Conservation (phyloP, 2,113 vertebrate genomes). For the Variabilichromis moorii region DNA sequence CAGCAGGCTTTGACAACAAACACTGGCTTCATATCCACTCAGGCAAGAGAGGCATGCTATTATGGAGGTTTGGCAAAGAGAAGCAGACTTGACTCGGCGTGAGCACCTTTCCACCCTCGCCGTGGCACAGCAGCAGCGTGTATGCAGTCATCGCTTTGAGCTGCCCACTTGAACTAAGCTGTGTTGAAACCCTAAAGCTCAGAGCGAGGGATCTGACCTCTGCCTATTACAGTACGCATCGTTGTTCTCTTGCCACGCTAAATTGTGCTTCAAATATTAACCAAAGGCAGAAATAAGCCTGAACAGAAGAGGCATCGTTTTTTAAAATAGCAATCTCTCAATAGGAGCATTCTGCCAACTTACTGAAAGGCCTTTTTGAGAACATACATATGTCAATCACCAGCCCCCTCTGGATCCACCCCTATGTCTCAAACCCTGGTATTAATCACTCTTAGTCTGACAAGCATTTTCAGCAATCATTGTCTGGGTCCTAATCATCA, state of each 20-base stretch:
- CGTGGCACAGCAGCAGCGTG: background rate
- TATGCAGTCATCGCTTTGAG: background rate
- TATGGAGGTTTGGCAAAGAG: background rate
- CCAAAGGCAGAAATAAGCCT: constrained; percentile 25
- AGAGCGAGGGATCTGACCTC: constrained; percentile 14
- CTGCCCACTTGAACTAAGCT: background rate
- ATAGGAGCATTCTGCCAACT: background rate
- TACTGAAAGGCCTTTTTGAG: constrained; percentile 8
- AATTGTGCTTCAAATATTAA: background rate
- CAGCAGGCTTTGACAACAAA: background rate
- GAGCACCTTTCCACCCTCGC: background rate
- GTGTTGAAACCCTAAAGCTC: constrained; percentile 1
- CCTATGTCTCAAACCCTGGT: constrained; percentile 49
- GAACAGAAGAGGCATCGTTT: background rate
- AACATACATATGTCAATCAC: constrained; percentile 53
- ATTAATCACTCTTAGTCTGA: constrained; percentile 58
- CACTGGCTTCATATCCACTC: background rate
- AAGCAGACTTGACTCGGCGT: background rate
- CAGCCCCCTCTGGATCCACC: constrained; percentile 42
- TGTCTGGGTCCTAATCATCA: constrained; percentile 18
- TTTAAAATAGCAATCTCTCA: constrained; percentile 9
- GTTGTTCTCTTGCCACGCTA: background rate
- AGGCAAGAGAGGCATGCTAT: background rate
- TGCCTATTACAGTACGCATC: background rate
- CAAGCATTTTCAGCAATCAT: constrained; percentile 35